Base-by-base conservation (phyloP, 2,113 vertebrate species). In the Coptodon rendalli region DNA sequence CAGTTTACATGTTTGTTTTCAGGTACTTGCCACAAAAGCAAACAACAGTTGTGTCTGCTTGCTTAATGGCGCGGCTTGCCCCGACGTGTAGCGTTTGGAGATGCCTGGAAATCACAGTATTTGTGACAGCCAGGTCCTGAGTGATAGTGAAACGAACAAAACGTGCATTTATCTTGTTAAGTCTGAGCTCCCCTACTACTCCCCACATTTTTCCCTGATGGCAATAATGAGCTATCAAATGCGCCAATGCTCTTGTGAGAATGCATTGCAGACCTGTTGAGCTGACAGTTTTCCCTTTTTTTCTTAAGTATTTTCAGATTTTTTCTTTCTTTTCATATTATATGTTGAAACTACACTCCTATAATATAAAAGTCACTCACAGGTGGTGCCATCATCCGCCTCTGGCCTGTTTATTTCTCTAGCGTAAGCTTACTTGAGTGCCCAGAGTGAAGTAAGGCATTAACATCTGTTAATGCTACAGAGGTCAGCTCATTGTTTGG, bases 211-310 rank as follows among this genome's bases (percentile, higher is more conserved):
- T 66, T 27, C 83, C 80, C 88, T 48, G 63, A 85, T 84, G 45
- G 61, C 79, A 89, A 86, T 87, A 85, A 86, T 7, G 73, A 89
- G 84, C 85, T 66, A 85, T 85, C 79, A 85, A 90, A 83, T 22
- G 82, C 88, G 84, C 80, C 83, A 56, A 43, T 68, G 81, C 85
- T 88, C 56, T 5, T 7, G 82, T 86, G 50, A 73, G 81, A 80
- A 57, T 34, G 61, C 73, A 43, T n/a, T 52, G n/a, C 76, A 82
- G 80, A 94, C 91, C 90, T 91, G 94, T 93, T 94, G 92, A 93
- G 59, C 38, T n/a, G 22, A 34, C 43, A 50, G 56, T 13, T 66
- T 78, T 79, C 66, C 14, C 11, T 4, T 43, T 54, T 38, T 57
- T 7, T n/a, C 54, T 40, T 31, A 8, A 17, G 54, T 22, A 56